Base-by-base conservation (phyloP, 1,140 invertebrate genomes). In the Rhagoletis pomonella region DNA sequence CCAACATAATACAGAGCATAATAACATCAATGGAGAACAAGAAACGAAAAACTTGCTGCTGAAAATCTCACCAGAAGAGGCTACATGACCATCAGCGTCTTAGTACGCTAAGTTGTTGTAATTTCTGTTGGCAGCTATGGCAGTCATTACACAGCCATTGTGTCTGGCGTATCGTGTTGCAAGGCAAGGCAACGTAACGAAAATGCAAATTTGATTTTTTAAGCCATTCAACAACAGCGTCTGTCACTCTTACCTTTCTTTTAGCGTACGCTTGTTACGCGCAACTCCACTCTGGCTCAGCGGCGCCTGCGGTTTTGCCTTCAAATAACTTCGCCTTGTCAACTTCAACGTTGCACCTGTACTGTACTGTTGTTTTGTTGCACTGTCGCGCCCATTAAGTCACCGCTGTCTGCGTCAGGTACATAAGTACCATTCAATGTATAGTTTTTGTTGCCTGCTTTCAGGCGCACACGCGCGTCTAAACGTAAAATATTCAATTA, bases 401-500 rank as follows among this genome's bases (percentile, higher is more conserved):
- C 4, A 14, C 47, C 17, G 5, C 73, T 55, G 44, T 19, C 47
- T 10, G 17, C 17, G 17, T 42, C 42, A 67, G 42, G 12, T 44
- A 10, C 50, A 55, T 5, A 2, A 81, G 73, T 81, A 29, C 73
- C 50, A 17, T 81, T 81, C 73, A 7, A 81, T 81, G 73, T 17
- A n/a, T 29, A 3, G 29, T 84, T 85, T 85, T 44, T 9, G n/a
- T 62, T 59, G 85, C 85, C 60, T 86, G 58, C 85, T 86, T 62
- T 86, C 19, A 47, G 85, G 85, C 59, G 84, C 84, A 64, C 73
- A 77, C 47, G 73, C 73, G 73, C 73, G 47, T 55, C 73, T 81
- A 81, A 81, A 81, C 62, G 85, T 86, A 86, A 86, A 62, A 86
- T 86, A 86, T 86, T 86, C 85, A 86, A 86, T 86, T 86, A 86